A percentile compares a stretch with the other conserved stretches of the same genome.
phyloP scores from a whole-genome alignment of 2,113 vertebrate genomes.

The Dendropsophus ebraccatus region DNA sequence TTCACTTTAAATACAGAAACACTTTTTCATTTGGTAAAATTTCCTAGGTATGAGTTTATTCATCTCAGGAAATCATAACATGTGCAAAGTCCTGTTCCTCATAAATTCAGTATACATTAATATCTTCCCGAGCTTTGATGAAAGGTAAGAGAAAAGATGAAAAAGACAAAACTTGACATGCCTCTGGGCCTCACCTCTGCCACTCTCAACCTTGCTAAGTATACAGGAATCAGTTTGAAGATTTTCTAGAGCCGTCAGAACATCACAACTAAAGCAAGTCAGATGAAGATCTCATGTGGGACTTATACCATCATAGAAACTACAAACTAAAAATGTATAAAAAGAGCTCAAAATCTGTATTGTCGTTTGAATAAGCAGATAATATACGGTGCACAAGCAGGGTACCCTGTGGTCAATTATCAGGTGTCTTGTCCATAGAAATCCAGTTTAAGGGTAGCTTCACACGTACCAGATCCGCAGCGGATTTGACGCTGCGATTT shows the following conservation, averaged over 20 bases:
- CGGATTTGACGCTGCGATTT: too few species aligned
- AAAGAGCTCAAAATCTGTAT: background rate
- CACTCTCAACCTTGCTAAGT: background rate
- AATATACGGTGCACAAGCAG: background rate
- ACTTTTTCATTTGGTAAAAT: background rate
- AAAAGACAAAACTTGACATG: slow-evolving; percentile 16
- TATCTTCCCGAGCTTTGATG: slow-evolving; percentile 26
- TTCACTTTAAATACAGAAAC: background rate
- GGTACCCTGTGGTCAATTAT: background rate
- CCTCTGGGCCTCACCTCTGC: slow-evolving; percentile 17
- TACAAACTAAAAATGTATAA: background rate
- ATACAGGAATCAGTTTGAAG: slow-evolving; percentile 31
- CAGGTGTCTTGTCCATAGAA: background rate
- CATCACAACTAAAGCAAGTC: background rate
- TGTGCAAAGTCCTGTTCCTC: background rate
- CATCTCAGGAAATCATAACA: background rate
- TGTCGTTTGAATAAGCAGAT: background rate
- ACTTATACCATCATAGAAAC: background rate
- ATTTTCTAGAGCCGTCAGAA: background rate
- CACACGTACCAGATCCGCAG: too few species aligned
- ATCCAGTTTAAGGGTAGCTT: background rate
- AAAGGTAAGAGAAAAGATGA: slow-evolving; percentile 9
- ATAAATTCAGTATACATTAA: slow-evolving; percentile 28
- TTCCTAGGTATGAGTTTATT: background rate
- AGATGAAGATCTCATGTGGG: background rate